Evolutionary conservation across 2,113 vertebrate genomes (phyloP).

Genomic region (Cyphomyrus discorhynchus): DNA sequence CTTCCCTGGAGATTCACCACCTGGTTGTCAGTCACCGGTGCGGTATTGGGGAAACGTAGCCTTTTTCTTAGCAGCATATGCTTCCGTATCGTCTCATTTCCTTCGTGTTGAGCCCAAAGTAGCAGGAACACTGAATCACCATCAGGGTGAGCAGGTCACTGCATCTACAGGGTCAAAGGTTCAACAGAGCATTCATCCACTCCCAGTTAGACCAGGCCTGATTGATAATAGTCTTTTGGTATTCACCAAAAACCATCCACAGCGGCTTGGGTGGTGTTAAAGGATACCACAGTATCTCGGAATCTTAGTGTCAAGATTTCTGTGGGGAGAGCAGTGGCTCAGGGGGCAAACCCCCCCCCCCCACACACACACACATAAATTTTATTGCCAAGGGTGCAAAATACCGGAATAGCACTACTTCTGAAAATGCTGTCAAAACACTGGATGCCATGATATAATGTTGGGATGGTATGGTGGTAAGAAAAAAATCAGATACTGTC

Average conservation of each 20-base stretch:
- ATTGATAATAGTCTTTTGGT: not conserved
- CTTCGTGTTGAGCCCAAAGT: not conserved
- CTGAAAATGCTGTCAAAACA: not conserved
- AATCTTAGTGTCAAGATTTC: not conserved
- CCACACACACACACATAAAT: too few relatives aligned
- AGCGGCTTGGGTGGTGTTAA: not conserved
- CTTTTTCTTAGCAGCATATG: not conserved
- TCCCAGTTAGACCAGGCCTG: not conserved
- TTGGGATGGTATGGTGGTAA: not conserved
- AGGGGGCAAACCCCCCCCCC: not conserved
- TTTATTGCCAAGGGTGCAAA: too few relatives aligned
- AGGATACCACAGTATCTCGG: not conserved
- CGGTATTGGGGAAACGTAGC: not conserved
- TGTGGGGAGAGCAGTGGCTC: not conserved
- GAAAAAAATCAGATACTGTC: not conserved
- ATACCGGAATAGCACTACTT: too few relatives aligned
- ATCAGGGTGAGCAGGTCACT: not conserved
- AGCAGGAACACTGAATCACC: not conserved
- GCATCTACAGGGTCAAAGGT: not conserved
- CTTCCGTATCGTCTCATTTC: not conserved
- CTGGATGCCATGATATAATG: not conserved
- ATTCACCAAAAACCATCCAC: not conserved
- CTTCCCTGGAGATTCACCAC: not conserved
- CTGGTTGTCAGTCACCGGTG: not conserved
- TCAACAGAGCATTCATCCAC: not conserved